Base-by-base conservation (phyloP, 2,888 invertebrate species). In the Abrostola triplasia region DNA sequence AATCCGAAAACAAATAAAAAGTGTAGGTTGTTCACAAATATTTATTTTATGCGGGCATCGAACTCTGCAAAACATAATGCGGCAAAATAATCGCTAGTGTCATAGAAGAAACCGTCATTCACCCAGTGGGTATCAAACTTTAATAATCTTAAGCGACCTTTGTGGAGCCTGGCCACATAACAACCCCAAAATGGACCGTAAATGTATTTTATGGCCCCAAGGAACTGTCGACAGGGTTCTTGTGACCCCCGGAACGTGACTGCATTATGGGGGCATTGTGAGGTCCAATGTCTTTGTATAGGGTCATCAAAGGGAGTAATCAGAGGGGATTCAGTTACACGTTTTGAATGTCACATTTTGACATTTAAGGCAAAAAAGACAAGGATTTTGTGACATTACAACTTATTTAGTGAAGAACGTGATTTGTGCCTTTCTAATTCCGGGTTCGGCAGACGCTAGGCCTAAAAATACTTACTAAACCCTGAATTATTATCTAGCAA, bases 141-240 rank as follows among this genome's bases (percentile, higher is more conserved):
- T 24, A 24, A 24, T 24, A 24, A 24, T 24, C 24, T 24, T 24
- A 24, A 24, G 24, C 24, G 24, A 24, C 24, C 24, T 24, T 47
- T 47, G 44, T 24, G 44, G 24, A 24, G 24, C 24, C 24, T 24
- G 44, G 44, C 44, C 13, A 47, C 44, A 24, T 9, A 24, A 24
- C 24, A 24, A 47, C 44, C 44, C 44, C 12, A 47, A 47, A 47
- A 47, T 47, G 44, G 44, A 9, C 24, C 44, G 44, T 47, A 47
- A 47, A 47, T 47, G 44, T 47, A 47, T 47, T 47, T 47, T 47
- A 47, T 47, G 44, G 24, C 44, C 44, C 13, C 44, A 24, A 47
- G 44, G 44, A 47, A 13, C 44, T 47, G 44, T 24, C 44, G 24
- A 24, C 24, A 24, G 13, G 44, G 44, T 47, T 5, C 44, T 47